Base-by-base conservation (phyloP, 2,888 invertebrate species). In the Nomada flava region DNA sequence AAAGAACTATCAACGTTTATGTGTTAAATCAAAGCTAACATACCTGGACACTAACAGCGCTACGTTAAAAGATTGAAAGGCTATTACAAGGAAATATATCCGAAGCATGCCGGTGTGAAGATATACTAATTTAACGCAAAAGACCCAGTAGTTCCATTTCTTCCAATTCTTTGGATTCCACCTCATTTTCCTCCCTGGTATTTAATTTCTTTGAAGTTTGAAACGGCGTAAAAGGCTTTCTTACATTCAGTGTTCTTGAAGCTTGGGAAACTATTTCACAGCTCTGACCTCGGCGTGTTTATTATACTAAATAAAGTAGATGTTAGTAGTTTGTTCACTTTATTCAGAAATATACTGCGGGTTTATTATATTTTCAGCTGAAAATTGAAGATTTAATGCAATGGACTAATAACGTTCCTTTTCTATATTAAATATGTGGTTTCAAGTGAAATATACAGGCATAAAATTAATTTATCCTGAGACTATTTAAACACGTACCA, bases 171-270 rank as follows among this genome's bases (percentile, higher is more conserved):
- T 70, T 2, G 29, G 70, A 70, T 70, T 60, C 47, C 47, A 20
- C 20, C 47, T n/a, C 20, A 20, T 50, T 70, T 36, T 13, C 50
- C 15, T 29, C 26, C 36, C 29, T 29, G 44, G 57, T 55, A 65
- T 73, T 44, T 64, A 29, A 63, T 63, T 64, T 47, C 55, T 60
- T 70, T 36, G 47, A 59, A 59, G 47, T 60, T 60, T 20, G 29
- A 47, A 29, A n/a, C 11, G n/a, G 18, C 1, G 59, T 20, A 2
- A 13, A 29, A 59, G 47, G 11, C n/a, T 47, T 70, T 15, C 57
- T 59, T 26, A 29, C 47, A 47, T 23, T 47, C 18, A 1, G 23
- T 4, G 47, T 47, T 70, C 44, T 47, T 44, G 26, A 70, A 70
- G 47, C 59, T 59, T 13, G 9, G 4, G 0, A 2, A 70, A 47